A percentile compares a stretch with the other conserved stretches of the same genome.
Conservation (phyloP, 2,797 vertebrate species). For the Schizothorax lantsangensis region DNA sequence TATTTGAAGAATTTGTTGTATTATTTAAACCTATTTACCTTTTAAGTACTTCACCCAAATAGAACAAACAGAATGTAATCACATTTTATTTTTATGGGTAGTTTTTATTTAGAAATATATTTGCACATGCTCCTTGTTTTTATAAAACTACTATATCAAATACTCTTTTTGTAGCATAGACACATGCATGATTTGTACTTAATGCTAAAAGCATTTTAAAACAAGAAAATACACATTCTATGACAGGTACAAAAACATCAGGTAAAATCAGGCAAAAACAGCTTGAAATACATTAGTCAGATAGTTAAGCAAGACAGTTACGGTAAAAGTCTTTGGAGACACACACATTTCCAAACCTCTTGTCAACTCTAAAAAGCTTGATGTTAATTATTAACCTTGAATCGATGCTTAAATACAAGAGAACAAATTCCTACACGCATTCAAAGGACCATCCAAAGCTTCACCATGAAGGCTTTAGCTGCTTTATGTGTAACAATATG, state of each 20-base stretch:
- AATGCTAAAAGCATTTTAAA: neutral
- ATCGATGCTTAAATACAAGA: constrained; percentile 27
- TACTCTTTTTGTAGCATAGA: neutral
- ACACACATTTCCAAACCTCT: constrained; percentile 9
- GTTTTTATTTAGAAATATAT: neutral
- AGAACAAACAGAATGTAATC: neutral
- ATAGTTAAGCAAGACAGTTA: constrained; percentile 17
- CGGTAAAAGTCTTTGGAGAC: neutral
- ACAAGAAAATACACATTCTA: neutral
- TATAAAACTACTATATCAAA: neutral
- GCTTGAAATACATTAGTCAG: neutral
- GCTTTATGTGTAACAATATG: constrained; percentile 29
- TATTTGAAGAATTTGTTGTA: neutral
- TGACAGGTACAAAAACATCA: neutral
- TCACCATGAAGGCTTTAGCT: constrained; percentile 46
- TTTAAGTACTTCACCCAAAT: neutral
- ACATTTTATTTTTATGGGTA: neutral
- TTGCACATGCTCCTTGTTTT: neutral
- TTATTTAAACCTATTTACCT: neutral
- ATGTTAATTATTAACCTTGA: constrained; percentile 56
- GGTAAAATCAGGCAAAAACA: neutral
- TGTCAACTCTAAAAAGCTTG: neutral
- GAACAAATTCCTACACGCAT: neutral
- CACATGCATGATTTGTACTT: neutral
- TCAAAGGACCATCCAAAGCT: neutral